phyloP scores from a whole-genome alignment of 2,888 invertebrate species.

The Colletes collaris region DNA sequence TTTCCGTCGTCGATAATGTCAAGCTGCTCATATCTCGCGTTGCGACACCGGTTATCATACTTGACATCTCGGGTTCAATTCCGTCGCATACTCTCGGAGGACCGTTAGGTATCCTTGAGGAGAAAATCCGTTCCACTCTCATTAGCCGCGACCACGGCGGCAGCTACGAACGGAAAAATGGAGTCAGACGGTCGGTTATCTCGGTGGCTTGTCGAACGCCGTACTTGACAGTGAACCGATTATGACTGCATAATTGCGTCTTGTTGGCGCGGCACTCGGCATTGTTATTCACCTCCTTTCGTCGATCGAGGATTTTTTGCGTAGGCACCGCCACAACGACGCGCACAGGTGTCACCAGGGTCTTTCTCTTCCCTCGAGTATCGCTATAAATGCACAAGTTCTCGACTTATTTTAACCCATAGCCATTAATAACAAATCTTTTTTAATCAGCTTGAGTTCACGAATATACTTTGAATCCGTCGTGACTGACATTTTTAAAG shows the following conservation, averaged over 20 bases:
- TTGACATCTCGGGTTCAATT: slow-evolving; percentile 37
- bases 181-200: background rate
- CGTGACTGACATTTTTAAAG: too few relatives aligned
- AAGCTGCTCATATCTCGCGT: background rate
- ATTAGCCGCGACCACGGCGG: slow-evolving; percentile 12
- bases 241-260: slow-evolving; percentile 37
- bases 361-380: too few relatives aligned
- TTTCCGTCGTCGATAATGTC: slow-evolving; percentile 29
- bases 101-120: slow-evolving; percentile 60
- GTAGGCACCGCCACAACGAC: slow-evolving; percentile 22
- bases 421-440: too few relatives aligned
- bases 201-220: slow-evolving; percentile 17
- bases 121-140: slow-evolving; percentile 54
- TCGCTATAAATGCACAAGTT: too few relatives aligned
- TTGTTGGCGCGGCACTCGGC: background rate
- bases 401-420: too few relatives aligned
- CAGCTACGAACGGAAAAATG: background rate
- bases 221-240: slow-evolving; percentile 65
- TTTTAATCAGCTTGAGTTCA: too few relatives aligned
- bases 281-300: slow-evolving; percentile 18
- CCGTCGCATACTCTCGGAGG: slow-evolving; percentile 25
- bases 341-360: slow-evolving; percentile 28
- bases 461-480: too few relatives aligned
- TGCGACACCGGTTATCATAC: slow-evolving; percentile 39
- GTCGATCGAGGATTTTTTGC: slow-evolving; percentile 1